Conservation (phyloP, 2,113 vertebrate species). For the Nothoprocta pentlandii region DNA sequence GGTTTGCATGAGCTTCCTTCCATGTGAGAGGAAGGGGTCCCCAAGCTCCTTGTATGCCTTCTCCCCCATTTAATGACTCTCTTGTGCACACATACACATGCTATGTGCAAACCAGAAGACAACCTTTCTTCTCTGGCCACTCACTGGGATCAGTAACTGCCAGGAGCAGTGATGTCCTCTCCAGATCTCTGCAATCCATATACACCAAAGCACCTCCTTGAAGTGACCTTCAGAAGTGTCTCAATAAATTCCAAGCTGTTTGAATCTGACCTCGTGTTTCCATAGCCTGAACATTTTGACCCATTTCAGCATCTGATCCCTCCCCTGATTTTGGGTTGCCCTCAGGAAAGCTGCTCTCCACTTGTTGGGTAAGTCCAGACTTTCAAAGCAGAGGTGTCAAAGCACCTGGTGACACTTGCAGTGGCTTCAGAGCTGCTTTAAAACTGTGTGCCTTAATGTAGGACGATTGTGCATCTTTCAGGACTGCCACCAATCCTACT, state of each 20-base stretch:
- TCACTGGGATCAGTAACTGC: not conserved
- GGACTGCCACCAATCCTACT: not conserved
- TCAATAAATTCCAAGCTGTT: not conserved
- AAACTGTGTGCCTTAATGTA: not conserved
- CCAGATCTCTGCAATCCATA: not conserved
- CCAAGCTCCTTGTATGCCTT: no score
- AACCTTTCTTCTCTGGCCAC: not conserved
- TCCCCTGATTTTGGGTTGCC: not conserved
- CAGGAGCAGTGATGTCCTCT: not conserved
- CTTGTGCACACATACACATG: no score
- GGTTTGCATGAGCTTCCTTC: not conserved
- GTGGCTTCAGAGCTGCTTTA: not conserved
- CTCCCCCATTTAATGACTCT: no score
- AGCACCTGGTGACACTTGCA: not conserved
- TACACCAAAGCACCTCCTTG: not conserved
- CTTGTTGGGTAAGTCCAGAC: not conserved
- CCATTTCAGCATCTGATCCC: not conserved
- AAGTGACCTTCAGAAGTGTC: not conserved
- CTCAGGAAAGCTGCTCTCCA: not conserved
- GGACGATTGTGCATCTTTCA: not conserved
- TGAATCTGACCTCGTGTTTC: not conserved
- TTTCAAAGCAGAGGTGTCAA: not conserved
- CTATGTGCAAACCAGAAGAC: no score
- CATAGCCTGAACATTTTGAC: not conserved
- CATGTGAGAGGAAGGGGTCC: no score